Evolutionary conservation across 2,888 invertebrate species (phyloP).

Genomic region (Koerneria pararmatus): DNA sequence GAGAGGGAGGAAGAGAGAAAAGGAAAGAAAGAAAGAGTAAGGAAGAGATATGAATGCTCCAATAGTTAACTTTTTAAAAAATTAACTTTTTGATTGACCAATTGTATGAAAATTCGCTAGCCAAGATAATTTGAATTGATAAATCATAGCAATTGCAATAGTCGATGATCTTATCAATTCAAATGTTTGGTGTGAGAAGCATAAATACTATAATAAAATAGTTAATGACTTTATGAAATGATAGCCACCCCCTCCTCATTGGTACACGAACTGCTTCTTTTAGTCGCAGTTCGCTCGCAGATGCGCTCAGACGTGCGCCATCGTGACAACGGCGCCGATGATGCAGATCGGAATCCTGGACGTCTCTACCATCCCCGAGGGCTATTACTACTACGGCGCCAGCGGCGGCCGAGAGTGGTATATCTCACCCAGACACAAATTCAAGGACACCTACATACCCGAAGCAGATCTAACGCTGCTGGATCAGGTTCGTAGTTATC

Average conservation of each 20-base stretch:
- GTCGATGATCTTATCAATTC: no score
- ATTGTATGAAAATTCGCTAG: no score
- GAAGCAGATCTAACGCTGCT: constrained; percentile 46
- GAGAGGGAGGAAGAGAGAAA: no score
- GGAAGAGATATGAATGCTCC: no score
- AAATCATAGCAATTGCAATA: no score
- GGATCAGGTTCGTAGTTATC: constrained; percentile 36
- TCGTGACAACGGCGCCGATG: constrained; percentile 58
- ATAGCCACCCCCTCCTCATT: background rate
- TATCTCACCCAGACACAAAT: constrained; percentile 54
- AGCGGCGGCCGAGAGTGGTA: constrained; percentile 60
- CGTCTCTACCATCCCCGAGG: constrained; percentile 50
- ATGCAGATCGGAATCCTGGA: constrained; percentile 56
- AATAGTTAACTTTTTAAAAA: no score
- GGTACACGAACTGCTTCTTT: background rate
- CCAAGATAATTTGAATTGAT: no score
- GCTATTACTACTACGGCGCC: constrained; percentile 58
- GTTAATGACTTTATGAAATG: no score
- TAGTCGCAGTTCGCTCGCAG: constrained; percentile 56
- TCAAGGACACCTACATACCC: constrained; percentile 55
- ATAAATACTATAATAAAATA: no score
- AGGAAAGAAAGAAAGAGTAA: no score
- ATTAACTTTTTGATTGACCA: no score
- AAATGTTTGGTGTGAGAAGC: no score
- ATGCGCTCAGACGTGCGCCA: constrained; percentile 58